A percentile compares a stretch with the other conserved stretches of the same genome.
Evolutionary conservation across 1,140 invertebrate genomes (phyloP).

Genomic region (Mizuhopecten yessoensis): DNA sequence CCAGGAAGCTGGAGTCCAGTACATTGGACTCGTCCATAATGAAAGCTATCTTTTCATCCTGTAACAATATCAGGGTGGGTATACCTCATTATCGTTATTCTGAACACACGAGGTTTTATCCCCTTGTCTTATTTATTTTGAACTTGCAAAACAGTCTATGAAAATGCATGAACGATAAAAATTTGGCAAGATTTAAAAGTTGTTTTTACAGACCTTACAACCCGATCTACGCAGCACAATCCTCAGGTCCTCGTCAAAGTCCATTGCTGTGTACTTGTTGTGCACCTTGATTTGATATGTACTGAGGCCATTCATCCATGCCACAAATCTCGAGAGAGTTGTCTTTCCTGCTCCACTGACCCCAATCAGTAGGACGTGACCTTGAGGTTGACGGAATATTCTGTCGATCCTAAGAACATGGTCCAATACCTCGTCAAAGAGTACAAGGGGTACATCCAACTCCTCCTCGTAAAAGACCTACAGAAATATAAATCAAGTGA

Average conservation of each 20-base stretch:
- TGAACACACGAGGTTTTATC: too few species aligned
- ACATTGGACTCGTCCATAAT: constrained; percentile 99
- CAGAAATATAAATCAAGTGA: too few species aligned
- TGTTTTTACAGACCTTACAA: constrained; percentile 87
- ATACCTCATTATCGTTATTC: too few species aligned
- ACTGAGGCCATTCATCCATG: constrained; percentile 99
- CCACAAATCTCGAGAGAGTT: constrained; percentile 98
- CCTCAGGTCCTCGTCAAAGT: constrained; percentile 99
- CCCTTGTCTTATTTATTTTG: too few species aligned
- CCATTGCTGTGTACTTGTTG: constrained; percentile 99
- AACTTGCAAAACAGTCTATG: too few species aligned
- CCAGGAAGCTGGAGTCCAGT: constrained; percentile 98
- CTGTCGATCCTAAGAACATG: constrained; percentile 99
- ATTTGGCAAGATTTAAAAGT: too few species aligned
- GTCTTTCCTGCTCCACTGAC: constrained; percentile 98
- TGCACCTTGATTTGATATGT: constrained; percentile 97
- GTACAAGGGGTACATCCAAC: constrained; percentile 97
- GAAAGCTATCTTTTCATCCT: constrained; percentile 98
- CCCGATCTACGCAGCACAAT: constrained; percentile 96
- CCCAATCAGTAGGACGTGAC: constrained; percentile 94
- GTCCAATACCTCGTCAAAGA: constrained; percentile 99
- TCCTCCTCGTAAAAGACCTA: constrained; percentile 99
- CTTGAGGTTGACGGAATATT: constrained; percentile 99
- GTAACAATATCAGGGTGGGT: too few species aligned
- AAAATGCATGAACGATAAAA: too few species aligned